Base-by-base conservation (phyloP, 2,797 vertebrate species). In the Sebastes vulpes region DNA sequence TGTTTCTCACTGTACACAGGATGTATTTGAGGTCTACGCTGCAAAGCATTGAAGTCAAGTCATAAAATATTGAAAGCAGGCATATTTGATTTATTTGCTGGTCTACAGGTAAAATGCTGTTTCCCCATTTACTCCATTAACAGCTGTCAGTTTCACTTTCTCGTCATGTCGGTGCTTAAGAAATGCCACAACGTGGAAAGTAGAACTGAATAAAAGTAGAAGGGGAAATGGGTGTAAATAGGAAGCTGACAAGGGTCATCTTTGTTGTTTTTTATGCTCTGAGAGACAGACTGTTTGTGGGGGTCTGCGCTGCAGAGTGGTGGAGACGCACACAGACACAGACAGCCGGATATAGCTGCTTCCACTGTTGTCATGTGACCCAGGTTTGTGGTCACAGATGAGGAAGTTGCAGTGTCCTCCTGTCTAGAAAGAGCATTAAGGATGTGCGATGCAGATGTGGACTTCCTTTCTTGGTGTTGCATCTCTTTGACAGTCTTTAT, bases 181-280 rank as follows among this genome's bases (percentile, higher is more conserved):
- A 82, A 89, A 82, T 20, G 29, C 23, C 11, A 12, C 75, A 29
- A 66, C 53, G 63, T 83, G 73, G 80, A 94, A 96, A 94, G 88
- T 90, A 84, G 92, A 92, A 92, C 77, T 80, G 82, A 73, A 88
- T 84, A 79, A 86, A 89, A 86, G 89, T 73, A 84, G 84, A 93
- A 92, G 89, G 61, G 94, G 89, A 95, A 96, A 90, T 87, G 64
- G 63, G 68, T 86, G 77, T 85, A 86, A 92, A 94, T 94, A 85
- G 92, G 93, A 95, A 95, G 88, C 86, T 89, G 89, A 89, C 89
- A 89, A 53, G 85, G 88, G 90, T 93, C 90, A 90, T 91, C 84
- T 90, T 87, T 91, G 90, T 87, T 91, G 90, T 90, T 93, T 87
- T 46, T 46, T 46, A 80, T 83, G 73, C 74, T 82, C 64, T 56